These are phyloP conservation scores for Trochalopteron elliotii DNA, from an alignment of 2,113 vertebrate genomes.

Conservation along the genomic window DNA sequence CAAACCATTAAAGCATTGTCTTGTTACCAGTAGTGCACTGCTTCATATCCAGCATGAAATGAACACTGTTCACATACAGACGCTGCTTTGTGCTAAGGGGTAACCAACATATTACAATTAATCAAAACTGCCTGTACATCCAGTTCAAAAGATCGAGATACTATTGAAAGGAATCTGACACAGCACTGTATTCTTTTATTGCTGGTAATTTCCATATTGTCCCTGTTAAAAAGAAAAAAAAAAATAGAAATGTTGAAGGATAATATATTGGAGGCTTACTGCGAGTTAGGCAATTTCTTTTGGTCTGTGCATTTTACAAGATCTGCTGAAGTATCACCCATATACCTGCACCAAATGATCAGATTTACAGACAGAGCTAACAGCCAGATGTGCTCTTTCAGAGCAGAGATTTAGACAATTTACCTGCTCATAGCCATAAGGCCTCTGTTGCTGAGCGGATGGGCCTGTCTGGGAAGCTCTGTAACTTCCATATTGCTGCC, in stretches of 20 bases:
- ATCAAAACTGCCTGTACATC: constrained; percentile 61
- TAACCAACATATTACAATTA: constrained; percentile 59
- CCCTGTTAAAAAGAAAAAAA: constrained; percentile 72
- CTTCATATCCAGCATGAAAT: constrained; percentile 69
- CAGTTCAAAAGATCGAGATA: constrained; percentile 33
- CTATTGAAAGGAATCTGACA: constrained; percentile 37
- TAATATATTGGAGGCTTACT: background rate
- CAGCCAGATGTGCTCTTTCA: background rate
- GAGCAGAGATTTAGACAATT: background rate
- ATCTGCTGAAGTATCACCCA: background rate
- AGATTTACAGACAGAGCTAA: background rate
- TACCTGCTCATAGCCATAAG: constrained; percentile 94
- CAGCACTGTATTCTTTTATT: constrained; percentile 70
- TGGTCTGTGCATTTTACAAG: background rate
- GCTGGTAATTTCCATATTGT: constrained; percentile 95
- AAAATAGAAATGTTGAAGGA: background rate
- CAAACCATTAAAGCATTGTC: constrained; percentile 63
- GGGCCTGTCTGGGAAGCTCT: constrained; percentile 86
- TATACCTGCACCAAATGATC: background rate
- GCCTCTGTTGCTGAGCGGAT: constrained; percentile 86
- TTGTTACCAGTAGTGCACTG: constrained; percentile 56
- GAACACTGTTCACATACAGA: constrained; percentile 74
- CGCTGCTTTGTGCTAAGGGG: constrained; percentile 62
- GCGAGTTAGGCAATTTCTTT: background rate
- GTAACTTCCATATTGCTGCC: constrained; percentile 90